Evolutionary conservation across 2,888 invertebrate genomes (phyloP).

Genomic region (Corbicula japonica): DNA sequence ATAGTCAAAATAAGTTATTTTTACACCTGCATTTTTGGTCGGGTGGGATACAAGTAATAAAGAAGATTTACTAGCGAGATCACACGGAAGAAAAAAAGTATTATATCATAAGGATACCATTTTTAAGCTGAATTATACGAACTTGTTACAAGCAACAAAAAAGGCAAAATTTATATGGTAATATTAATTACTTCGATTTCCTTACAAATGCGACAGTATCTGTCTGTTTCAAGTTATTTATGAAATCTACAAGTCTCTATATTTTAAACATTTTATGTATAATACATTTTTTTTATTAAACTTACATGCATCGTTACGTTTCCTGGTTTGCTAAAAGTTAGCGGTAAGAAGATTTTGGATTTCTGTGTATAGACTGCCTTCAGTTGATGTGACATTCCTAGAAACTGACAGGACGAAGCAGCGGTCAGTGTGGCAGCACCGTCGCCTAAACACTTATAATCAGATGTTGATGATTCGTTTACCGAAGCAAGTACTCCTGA

Average conservation of each 20-base stretch:
- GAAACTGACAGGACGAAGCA: background rate
- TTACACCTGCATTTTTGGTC: no score
- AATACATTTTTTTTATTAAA: background rate
- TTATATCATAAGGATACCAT: no score
- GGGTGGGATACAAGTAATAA: no score
- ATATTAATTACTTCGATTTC: background rate
- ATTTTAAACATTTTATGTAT: background rate
- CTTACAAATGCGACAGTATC: background rate
- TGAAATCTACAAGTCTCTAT: background rate
- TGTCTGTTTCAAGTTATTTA: no score
- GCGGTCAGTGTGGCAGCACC: no score
- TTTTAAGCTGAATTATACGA: no score
- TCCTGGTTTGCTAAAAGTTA: slow-evolving; percentile 58
- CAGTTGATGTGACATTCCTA: slow-evolving; percentile 22
- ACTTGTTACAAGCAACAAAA: background rate
- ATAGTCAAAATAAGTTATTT: no score
- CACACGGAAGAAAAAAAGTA: no score
- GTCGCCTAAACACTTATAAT: slow-evolving; percentile 40
- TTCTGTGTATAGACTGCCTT: slow-evolving; percentile 23
- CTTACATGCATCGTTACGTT: slow-evolving; percentile 45
- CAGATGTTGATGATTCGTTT: slow-evolving; percentile 3
- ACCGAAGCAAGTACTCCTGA: slow-evolving; percentile 45
- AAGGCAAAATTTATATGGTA: background rate
- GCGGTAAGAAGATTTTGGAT: slow-evolving; percentile 39
- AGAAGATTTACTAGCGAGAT: no score